Percentiles rank a stretch among this genome's conserved stretches.
These are phyloP conservation scores for Xestia sexstrigata DNA, from an alignment of 2,888 invertebrate species.

Conservation along the genomic window DNA sequence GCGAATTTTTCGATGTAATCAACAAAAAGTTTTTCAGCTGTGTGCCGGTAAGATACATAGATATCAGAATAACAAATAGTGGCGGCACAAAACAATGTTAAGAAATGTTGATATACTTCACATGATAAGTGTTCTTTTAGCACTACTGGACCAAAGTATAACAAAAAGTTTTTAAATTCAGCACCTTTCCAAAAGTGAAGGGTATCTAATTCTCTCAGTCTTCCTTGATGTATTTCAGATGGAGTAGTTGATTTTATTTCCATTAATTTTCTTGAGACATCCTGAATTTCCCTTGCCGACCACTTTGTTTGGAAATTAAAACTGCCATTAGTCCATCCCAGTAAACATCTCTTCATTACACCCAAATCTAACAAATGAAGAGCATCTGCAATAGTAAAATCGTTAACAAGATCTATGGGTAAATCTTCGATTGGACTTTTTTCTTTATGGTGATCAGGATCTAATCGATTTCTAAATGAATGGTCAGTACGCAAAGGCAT, in stretches of 20 bases:
- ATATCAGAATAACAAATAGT: no score
- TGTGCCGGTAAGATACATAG: background rate
- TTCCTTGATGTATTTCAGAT: no score
- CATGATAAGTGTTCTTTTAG: background rate
- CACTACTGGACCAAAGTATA: conserved; percentile 12
- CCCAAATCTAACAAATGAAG: conserved; percentile 28
- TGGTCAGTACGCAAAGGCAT: conserved; percentile 17
- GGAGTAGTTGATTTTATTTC: no score
- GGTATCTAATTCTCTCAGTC: background rate
- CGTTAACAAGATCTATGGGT: conserved; percentile 8
- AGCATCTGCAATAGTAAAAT: conserved; percentile 29
- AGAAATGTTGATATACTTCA: no score
- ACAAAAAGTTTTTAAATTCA: conserved; percentile 18
- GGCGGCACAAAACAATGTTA: no score
- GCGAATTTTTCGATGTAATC: conserved; percentile 16
- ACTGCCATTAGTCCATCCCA: conserved; percentile 23
- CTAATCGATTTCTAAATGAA: conserved; percentile 10
- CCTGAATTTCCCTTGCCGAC: conserved; percentile 21
- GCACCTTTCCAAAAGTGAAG: conserved; percentile 12
- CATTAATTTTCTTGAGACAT: background rate
- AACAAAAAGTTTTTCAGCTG: conserved; percentile 10
- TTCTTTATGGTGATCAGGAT: conserved; percentile 10
- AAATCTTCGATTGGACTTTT: conserved; percentile 8
- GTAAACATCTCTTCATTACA: conserved; percentile 27
- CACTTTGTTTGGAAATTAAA: conserved; percentile 9